These are phyloP conservation scores for Nannobrachium achirus DNA, from an alignment of 2,113 vertebrate genomes.

Conservation along the genomic window DNA sequence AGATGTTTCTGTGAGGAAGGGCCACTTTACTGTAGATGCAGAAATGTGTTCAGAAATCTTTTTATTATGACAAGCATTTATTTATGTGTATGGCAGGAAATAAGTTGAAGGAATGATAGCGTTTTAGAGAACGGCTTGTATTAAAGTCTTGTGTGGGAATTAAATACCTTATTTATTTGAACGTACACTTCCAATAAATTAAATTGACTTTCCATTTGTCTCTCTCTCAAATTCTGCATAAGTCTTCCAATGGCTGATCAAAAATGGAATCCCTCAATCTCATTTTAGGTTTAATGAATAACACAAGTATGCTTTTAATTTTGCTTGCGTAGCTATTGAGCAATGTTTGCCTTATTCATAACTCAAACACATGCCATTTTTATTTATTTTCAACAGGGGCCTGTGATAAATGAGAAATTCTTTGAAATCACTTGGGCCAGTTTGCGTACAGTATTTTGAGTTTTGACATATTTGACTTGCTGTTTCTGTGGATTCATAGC, in stretches of 20 bases:
- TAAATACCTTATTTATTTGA: constrained; percentile 5
- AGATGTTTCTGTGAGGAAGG: not conserved
- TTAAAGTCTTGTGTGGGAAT: constrained; percentile 47
- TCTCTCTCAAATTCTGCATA: not conserved
- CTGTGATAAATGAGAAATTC: constrained; percentile 7
- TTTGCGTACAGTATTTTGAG: not conserved
- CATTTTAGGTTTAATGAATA: not conserved
- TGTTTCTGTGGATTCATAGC: constrained; percentile 15
- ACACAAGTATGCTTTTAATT: not conserved
- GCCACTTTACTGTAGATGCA: not conserved
- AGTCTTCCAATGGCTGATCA: not conserved
- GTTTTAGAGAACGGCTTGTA: constrained; percentile 31
- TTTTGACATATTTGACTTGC: too few relatives aligned
- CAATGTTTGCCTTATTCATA: not conserved
- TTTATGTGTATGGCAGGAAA: constrained; percentile 19
- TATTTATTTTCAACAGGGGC: constrained; percentile 12
- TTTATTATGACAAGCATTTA: constrained; percentile 22
- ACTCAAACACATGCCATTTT: constrained; percentile 5
- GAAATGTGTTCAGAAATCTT: not conserved
- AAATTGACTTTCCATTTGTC: constrained; percentile 20
- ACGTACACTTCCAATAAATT: constrained; percentile 6
- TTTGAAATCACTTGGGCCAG: constrained; percentile 30
- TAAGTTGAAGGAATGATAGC: not conserved
- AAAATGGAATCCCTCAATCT: not conserved
- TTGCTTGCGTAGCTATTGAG: constrained; percentile 30